Evolutionary conservation across 1,140 invertebrate species (phyloP), one percentile per base, ranked within the genome.

Genomic region (Goniozus legneri): DNA sequence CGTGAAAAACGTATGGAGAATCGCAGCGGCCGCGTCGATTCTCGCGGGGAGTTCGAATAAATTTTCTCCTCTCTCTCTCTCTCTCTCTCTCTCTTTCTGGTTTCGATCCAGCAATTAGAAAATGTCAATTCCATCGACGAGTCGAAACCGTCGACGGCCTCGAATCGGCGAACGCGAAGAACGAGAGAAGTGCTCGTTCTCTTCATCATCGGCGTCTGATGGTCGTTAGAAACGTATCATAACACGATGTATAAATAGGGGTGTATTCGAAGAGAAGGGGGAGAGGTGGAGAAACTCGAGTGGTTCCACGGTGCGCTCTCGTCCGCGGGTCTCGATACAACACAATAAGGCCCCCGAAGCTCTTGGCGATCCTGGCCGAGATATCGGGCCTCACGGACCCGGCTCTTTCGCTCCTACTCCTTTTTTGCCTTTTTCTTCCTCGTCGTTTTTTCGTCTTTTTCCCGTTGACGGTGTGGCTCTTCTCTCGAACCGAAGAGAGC

Each of bases 281-380:
- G 43, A 52, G 49, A 27, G 24, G 8, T 22, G 36, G 16, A 6
- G 33, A 13, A 16, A 33, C 13, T n/a, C 36, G 15, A 30, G 24
- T 20, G 43, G 43, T 56, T 54, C 52, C 51, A 54, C 30, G 45
- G 27, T n/a, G n/a, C n/a, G n/a, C n/a, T n/a, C n/a, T n/a, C n/a
- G n/a, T 44, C 33, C 37, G 20, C 42, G 41, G 46, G 39, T 40
- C n/a, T 10, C 58, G 52, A 58, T 63, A 61, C 54, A 61, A 57
- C 47, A 63, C 60, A 65, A 60, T 60, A 64, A 64, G 56, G 53
- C 49, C 56, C n/a, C 51, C 47, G 52, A 50, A 60, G 58, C 55
- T 40, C 46, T n/a, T n/a, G 40, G 46, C 56, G 61, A 65, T 62
- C 50, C 54, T 56, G 45, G 42, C 57, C 27, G 44, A 62, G 58